These are phyloP conservation scores for Bagarius yarrelli DNA, from an alignment of 2,113 vertebrate genomes.

Conservation along the genomic window DNA sequence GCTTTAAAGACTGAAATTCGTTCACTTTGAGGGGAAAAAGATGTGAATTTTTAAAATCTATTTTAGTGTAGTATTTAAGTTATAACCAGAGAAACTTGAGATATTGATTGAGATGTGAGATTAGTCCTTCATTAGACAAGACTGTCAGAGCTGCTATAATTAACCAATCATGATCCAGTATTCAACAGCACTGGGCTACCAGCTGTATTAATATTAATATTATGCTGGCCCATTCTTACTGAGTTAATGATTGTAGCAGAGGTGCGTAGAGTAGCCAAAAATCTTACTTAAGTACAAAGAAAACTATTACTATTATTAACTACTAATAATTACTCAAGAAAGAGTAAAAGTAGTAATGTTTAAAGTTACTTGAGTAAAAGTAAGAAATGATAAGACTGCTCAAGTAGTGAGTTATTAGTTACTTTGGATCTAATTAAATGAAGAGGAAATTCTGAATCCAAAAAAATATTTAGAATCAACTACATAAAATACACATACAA, in stretches of 20 bases:
- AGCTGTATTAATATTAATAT: neutral
- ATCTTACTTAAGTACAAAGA: too few relatives aligned
- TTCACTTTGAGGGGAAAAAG: neutral
- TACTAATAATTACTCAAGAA: too few relatives aligned
- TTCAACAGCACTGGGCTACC: neutral
- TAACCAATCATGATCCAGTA: neutral
- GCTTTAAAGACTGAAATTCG: neutral
- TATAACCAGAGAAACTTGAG: neutral
- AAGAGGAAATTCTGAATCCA: too few relatives aligned
- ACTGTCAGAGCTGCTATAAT: neutral
- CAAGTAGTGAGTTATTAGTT: too few relatives aligned
- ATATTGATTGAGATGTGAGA: neutral
- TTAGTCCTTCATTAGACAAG: neutral
- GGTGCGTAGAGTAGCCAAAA: too few relatives aligned
- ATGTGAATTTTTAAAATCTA: neutral
- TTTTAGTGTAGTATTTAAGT: neutral
- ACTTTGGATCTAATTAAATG: too few relatives aligned
- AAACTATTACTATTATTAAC: too few relatives aligned
- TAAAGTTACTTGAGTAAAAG: too few relatives aligned
- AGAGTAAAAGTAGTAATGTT: too few relatives aligned
- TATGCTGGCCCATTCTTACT: neutral
- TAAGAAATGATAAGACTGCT: too few relatives aligned
- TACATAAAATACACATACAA: too few relatives aligned
- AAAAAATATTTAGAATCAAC: too few relatives aligned
- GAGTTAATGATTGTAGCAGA: neutral